These are phyloP conservation scores for Myrmecophaga tridactyla DNA, from an alignment of 2,113 vertebrate species.

Conservation along the genomic window DNA sequence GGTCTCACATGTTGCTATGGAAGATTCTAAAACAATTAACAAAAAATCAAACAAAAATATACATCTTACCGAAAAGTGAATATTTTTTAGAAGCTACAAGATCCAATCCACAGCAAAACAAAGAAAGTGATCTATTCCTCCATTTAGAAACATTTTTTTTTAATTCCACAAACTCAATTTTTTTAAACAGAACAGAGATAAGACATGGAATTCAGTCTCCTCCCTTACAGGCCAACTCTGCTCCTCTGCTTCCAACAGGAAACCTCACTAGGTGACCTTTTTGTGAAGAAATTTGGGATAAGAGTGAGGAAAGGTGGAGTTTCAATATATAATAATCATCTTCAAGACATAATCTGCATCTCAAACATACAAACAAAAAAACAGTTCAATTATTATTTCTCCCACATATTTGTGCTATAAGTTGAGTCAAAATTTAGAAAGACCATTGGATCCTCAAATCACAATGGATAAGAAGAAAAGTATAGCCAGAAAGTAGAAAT, in stretches of 20 bases:
- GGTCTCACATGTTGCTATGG: conserved; percentile 82
- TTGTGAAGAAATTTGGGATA: conserved; percentile 74
- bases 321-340: conserved; percentile 81
- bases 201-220: conserved; percentile 79
- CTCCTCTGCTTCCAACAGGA: conserved; percentile 79
- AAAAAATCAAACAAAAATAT: conserved; percentile 75
- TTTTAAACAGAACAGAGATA: conserved; percentile 82
- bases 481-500: conserved; percentile 76
- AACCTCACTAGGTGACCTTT: conserved; percentile 77
- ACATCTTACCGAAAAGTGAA: conserved; percentile 68
- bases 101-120: conserved; percentile 73
- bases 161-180: conserved; percentile 82
- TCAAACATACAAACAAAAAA: conserved; percentile 66
- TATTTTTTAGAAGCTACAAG: conserved; percentile 71
- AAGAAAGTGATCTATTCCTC: conserved; percentile 70
- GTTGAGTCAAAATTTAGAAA: conserved; percentile 80
- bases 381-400: conserved; percentile 58
- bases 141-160: conserved; percentile 77
- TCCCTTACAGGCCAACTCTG: conserved; percentile 71
- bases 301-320: conserved; percentile 77
- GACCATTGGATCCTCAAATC: conserved; percentile 75
- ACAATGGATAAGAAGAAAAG: conserved; percentile 71
- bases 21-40: conserved; percentile 75
- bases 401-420: conserved; percentile 82
- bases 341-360: conserved; percentile 79